Evolutionary conservation across 2,113 vertebrate genomes (phyloP), one percentile per base, ranked within the genome.

Genomic region (Phrynocephalus versicolor): DNA sequence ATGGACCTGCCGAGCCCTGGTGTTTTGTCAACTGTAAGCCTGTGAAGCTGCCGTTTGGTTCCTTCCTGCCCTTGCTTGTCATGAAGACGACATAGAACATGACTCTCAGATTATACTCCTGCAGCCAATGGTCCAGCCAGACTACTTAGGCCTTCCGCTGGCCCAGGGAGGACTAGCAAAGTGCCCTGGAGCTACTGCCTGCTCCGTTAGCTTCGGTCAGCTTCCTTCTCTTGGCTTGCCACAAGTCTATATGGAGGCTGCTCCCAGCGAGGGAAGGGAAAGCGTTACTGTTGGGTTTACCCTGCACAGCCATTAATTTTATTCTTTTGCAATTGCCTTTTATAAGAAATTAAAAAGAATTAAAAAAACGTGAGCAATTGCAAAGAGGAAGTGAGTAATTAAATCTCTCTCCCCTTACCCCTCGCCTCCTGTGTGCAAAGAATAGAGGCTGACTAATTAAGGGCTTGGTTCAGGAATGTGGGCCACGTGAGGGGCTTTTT

Each of bases 301-400:
- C 51, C 45, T 35, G 19, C 57, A 13, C 30, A 81, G 21, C 15
- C n/a, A 35, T 70, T 70, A 33, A 70, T 81, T 57, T 21, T 80
- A 37, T 23, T 69, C n/a, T 69, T 81, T 81, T n/a, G 33, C n/a
- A 3, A 57, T 8, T 12, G 9, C n/a, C 27, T 9, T 81, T 81
- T 67, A n/a, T 81, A 67, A 80, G 30, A 70, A 70, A 70, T 35
- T 33, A 33, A 82, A 69, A 21, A 30, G 25, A 8, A 21, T 65
- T 27, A 55, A 23, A 16, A 67, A 39, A 51, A 21, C 55, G n/a
- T 10, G 30, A 55, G 45, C 57, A 67, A 13, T 21, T 71, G 80
- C 80, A 57, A 82, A 71, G n/a, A 71, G 80, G 80, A 82, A 82
- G 57, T 27, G 65, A 71, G 12, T 57, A 57, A 71, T 81, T 69